Conservation (phyloP, 2,888 invertebrate genomes). For the Idaea dimidiata region DNA sequence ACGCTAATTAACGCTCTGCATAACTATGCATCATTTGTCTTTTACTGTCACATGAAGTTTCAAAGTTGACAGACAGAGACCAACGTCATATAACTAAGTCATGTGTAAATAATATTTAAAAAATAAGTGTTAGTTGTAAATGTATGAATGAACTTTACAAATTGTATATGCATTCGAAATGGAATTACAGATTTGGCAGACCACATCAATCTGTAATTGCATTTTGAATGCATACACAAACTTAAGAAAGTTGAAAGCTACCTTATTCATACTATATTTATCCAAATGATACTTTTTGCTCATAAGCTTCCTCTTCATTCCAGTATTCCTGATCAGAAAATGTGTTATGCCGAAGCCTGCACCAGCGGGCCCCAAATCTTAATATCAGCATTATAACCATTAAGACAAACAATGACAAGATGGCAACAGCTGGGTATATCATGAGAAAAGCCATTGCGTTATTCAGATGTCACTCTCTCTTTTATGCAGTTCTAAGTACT, state of each 20-base stretch:
- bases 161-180: too few species aligned
- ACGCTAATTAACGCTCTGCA: too few species aligned
- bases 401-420: slow-evolving; percentile 86
- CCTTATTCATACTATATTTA: slow-evolving; percentile 33
- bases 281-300: slow-evolving; percentile 83
- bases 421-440: slow-evolving; percentile 89
- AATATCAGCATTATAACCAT: slow-evolving; percentile 88
- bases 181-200: too few species aligned
- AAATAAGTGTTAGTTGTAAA: too few species aligned
- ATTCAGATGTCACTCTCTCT: slow-evolving; percentile 91
- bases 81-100: too few species aligned
- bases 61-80: too few species aligned
- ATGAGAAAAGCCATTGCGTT: slow-evolving; percentile 88
- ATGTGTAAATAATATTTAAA: too few species aligned
- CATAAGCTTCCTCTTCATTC: slow-evolving; percentile 83
- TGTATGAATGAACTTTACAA: too few species aligned
- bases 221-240: too few species aligned
- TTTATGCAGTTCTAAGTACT: slow-evolving; percentile 85
- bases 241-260: neutral
- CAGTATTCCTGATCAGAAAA: slow-evolving; percentile 84
- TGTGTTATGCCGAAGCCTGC: slow-evolving; percentile 85
- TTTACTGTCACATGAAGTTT: too few species aligned
- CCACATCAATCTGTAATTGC: neutral
- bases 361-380: slow-evolving; percentile 86
- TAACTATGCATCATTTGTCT: too few species aligned